Conservation (phyloP, 2,888 invertebrate species). For the Escarpia spicata region DNA sequence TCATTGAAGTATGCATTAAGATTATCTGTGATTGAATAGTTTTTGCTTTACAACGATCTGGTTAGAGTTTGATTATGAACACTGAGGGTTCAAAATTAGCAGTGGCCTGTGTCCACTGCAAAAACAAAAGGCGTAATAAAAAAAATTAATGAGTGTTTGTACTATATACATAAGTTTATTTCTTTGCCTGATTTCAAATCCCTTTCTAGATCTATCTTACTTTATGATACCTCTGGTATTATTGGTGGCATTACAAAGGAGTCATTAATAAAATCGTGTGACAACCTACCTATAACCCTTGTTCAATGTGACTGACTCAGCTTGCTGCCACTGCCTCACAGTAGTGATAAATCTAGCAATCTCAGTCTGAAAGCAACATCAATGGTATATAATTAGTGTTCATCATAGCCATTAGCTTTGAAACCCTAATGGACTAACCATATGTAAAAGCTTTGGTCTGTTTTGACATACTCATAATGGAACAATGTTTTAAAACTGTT, state of each 20-base stretch:
- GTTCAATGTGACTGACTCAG: not conserved
- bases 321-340: not conserved
- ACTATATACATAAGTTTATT: no score
- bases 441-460: not conserved
- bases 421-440: not conserved
- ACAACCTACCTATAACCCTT: not conserved
- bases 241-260: not conserved
- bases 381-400: not conserved
- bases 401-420: not conserved
- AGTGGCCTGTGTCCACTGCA: no score
- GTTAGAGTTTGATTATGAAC: no score
- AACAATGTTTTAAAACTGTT: no score
- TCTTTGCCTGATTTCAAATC: not conserved
- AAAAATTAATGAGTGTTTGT: no score
- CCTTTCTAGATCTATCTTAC: not conserved
- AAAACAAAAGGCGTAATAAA: no score
- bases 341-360: not conserved
- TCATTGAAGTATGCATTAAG: no score
- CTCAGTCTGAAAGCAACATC: not conserved
- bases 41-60: no score
- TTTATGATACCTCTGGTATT: not conserved
- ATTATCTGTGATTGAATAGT: no score
- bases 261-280: not conserved
- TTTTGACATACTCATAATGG: not conserved
- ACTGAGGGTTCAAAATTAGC: no score